Percentiles rank a stretch among this genome's conserved stretches.
Conservation (phyloP, 35 echinoderm and acorn worm species). For the Holothuria glaberrima region DNA sequence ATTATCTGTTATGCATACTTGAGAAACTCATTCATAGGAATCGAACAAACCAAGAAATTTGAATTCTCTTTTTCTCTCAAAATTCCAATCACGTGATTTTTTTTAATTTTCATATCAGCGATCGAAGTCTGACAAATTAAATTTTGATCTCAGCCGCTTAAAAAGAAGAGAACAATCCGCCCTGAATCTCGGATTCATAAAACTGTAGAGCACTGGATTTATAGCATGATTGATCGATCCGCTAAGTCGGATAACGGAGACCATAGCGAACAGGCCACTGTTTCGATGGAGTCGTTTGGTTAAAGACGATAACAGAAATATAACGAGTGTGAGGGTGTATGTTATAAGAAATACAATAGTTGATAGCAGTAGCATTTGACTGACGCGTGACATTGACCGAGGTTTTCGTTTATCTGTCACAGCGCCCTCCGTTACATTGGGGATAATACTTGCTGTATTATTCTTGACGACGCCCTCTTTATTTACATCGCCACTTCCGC, state of each 20-base stretch:
- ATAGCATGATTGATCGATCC: slow-evolving; percentile 26
- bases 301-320: slow-evolving; percentile 14
- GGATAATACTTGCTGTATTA: too few relatives aligned
- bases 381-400: not conserved
- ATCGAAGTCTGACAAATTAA: not conserved
- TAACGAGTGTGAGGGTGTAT: not conserved
- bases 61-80: too few relatives aligned
- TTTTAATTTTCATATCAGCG: too few relatives aligned
- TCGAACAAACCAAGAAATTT: too few relatives aligned
- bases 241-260: not conserved
- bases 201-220: slow-evolving; percentile 36
- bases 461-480: too few relatives aligned
- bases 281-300: not conserved
- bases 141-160: slow-evolving; percentile 15
- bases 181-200: slow-evolving; percentile 31
- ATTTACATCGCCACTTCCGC: not conserved
- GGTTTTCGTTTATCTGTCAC: not conserved
- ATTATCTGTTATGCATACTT: too few relatives aligned
- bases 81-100: too few relatives aligned
- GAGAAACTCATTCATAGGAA: too few relatives aligned
- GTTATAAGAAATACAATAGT: slow-evolving; percentile 14
- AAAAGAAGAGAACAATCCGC: slow-evolving; percentile 4
- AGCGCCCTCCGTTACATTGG: too few relatives aligned
- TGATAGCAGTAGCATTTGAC: slow-evolving; percentile 23
- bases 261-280: not conserved